These are phyloP conservation scores for Lasioglossum baleicum DNA, from an alignment of 1,140 invertebrate species.

Conservation along the genomic window DNA sequence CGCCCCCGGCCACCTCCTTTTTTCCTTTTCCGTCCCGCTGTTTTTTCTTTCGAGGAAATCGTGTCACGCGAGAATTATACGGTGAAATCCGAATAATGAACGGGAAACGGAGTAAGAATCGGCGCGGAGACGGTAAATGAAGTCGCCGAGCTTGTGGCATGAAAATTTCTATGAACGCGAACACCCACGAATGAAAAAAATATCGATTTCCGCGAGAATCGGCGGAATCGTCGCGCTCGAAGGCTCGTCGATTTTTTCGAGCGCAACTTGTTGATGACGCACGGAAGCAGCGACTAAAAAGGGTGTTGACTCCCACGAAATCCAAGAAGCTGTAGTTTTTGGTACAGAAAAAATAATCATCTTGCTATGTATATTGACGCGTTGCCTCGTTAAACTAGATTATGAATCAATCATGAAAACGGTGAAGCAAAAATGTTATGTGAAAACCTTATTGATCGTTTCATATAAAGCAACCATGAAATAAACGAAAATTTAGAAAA, in stretches of 20 bases:
- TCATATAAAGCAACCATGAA: too few species aligned
- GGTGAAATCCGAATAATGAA: constrained; percentile 1
- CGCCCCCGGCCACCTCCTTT: too few species aligned
- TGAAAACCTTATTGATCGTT: too few species aligned
- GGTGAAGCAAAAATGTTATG: too few species aligned
- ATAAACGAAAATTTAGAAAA: too few species aligned
- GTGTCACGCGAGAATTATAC: constrained; percentile 1
- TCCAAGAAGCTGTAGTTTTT: too few species aligned
- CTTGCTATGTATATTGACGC: too few species aligned
- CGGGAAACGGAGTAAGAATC: background rate
- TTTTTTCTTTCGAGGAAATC: constrained; percentile 1
- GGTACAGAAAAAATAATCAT: too few species aligned
- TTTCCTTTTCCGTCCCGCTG: too few species aligned
- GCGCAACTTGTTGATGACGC: background rate
- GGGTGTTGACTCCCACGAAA: too few species aligned
- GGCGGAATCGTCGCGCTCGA: background rate
- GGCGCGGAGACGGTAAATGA: background rate
- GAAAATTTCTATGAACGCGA: background rate
- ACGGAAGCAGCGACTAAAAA: background rate
- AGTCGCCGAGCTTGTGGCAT: background rate
- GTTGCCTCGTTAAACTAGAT: too few species aligned
- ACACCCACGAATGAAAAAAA: background rate
- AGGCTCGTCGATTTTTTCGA: background rate
- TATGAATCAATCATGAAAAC: too few species aligned
- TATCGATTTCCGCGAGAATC: background rate